Conservation (phyloP, 2,797 vertebrate species). For the Chaetodon trifasciatus region DNA sequence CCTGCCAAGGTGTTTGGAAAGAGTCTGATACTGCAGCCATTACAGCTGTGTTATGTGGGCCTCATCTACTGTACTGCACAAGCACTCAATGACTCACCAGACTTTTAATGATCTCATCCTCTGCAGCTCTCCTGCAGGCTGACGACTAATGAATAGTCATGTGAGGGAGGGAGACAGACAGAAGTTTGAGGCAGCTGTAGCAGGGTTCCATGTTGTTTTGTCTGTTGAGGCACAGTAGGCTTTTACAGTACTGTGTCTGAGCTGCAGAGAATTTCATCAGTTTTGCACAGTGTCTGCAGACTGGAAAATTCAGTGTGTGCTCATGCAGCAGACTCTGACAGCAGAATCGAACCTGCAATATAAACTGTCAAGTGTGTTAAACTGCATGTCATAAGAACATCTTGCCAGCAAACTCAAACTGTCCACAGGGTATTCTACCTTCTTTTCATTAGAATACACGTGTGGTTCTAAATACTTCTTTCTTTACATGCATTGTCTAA, state of each 20-base stretch:
- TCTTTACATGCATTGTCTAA: too few species aligned
- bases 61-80: background rate
- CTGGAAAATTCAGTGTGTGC: background rate
- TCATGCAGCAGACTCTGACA: background rate
- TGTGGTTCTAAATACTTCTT: background rate
- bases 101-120: constrained; percentile 16
- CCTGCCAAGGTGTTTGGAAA: background rate
- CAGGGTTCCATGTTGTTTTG: background rate
- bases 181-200: background rate
- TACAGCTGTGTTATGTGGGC: constrained; percentile 1
- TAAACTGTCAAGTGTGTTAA: background rate
- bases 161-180: background rate
- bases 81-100: background rate
- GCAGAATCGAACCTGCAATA: background rate
- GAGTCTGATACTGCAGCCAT: background rate
- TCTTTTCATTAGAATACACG: background rate
- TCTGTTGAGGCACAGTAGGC: background rate
- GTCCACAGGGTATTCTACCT: background rate
- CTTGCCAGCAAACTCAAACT: background rate
- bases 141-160: background rate
- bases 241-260: background rate
- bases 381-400: background rate
- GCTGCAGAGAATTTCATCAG: background rate
- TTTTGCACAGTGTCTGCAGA: background rate
- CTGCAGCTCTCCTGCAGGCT: constrained; percentile 9